Evolutionary conservation across 2,888 invertebrate genomes (phyloP).

Genomic region (Himalopsyche tibetana): DNA sequence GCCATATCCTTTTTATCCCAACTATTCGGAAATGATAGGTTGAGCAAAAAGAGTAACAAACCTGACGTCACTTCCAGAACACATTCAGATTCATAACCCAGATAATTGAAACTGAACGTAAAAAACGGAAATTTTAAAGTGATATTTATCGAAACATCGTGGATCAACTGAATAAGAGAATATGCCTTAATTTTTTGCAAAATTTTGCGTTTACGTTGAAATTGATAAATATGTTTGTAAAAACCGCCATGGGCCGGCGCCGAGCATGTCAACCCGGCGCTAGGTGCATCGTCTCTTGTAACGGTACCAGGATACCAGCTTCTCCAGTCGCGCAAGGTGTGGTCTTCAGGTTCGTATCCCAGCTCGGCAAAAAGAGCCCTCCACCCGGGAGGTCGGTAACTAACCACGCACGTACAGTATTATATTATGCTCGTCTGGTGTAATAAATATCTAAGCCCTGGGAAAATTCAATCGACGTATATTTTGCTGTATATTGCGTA

Average conservation of each 20-base stretch:
- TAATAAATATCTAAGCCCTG: slow-evolving; percentile 32
- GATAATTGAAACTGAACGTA: too few species aligned
- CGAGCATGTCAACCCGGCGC: background rate
- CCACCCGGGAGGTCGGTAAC: slow-evolving; percentile 24
- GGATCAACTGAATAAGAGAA: too few species aligned
- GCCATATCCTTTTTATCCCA: too few species aligned
- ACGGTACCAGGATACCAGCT: slow-evolving; percentile 2
- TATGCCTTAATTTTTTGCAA: too few species aligned
- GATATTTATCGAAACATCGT: too few species aligned
- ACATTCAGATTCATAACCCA: too few species aligned
- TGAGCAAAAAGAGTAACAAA: too few species aligned
- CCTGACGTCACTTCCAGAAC: too few species aligned
- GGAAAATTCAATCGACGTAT: slow-evolving; percentile 21
- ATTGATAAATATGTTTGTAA: too few species aligned
- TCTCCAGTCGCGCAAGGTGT: slow-evolving; percentile 7
- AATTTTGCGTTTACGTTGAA: too few species aligned
- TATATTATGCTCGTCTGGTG: slow-evolving; percentile 6
- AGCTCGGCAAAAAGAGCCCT: background rate
- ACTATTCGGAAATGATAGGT: too few species aligned
- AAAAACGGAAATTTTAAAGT: too few species aligned
- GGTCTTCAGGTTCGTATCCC: slow-evolving; percentile 33
- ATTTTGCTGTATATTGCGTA: background rate
- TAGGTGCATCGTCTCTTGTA: slow-evolving; percentile 15
- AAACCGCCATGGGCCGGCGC: background rate
- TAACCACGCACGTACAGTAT: slow-evolving; percentile 30